These are phyloP conservation scores for Buphagus erythrorhynchus DNA, from an alignment of 2,797 vertebrate genomes.

Conservation along the genomic window DNA sequence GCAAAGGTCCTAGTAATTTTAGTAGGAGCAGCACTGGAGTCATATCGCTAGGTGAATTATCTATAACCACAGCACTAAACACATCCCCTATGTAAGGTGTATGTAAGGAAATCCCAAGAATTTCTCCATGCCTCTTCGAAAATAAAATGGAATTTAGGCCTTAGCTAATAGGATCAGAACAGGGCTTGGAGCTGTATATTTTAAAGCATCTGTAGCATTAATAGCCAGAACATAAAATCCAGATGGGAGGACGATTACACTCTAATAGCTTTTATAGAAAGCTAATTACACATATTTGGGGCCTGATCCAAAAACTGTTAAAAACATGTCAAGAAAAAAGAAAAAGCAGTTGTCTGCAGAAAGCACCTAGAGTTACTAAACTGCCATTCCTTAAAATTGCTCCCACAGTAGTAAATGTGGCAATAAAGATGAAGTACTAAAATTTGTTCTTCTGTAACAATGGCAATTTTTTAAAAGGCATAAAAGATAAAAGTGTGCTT, in stretches of 20 bases:
- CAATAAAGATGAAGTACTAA: slow-evolving; percentile 27
- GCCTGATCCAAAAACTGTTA: background rate
- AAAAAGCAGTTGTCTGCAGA: background rate
- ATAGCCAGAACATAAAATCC: background rate
- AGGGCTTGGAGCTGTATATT: background rate
- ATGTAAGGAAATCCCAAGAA: background rate
- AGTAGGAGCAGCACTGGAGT: background rate
- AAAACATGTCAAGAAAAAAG: background rate
- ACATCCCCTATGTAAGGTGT: background rate
- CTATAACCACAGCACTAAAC: background rate
- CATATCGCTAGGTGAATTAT: background rate
- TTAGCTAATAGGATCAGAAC: background rate
- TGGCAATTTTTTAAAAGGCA: background rate
- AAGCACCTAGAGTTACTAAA: background rate
- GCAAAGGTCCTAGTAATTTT: background rate
- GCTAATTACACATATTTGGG: background rate
- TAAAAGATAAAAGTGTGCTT: background rate
- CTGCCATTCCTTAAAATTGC: background rate
- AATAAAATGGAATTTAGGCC: background rate
- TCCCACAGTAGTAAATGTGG: background rate
- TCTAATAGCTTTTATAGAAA: background rate
- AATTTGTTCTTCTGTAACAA: background rate
- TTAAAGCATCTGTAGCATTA: background rate
- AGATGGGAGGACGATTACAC: background rate
- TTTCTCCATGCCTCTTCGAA: background rate